Conservation (phyloP, 2,888 invertebrate genomes). For the Eupeodes luniger region DNA sequence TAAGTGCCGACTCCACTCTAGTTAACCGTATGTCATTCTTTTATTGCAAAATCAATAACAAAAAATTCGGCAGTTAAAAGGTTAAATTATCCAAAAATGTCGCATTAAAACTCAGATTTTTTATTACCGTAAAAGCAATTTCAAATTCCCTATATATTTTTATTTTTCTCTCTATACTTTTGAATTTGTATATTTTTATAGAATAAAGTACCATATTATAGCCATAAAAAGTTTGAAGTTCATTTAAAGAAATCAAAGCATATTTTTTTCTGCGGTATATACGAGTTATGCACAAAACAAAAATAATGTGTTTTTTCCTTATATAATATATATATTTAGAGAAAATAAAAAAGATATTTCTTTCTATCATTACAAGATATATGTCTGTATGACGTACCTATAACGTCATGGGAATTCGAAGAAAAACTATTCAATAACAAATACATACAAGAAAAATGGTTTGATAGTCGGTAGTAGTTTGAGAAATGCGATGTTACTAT, state of each 20-base stretch:
- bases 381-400: not conserved
- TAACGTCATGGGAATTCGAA: not conserved
- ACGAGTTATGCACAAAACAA: not conserved
- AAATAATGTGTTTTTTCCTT: slow-evolving; percentile 1
- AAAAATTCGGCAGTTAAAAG: slow-evolving; percentile 31
- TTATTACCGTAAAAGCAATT: slow-evolving; percentile 43
- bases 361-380: not conserved
- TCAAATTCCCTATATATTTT: not conserved
- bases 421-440: not conserved
- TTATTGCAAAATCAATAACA: slow-evolving; percentile 45
- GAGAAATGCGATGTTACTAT: too few relatives aligned
- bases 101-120: slow-evolving; percentile 31
- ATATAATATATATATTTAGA: not conserved
- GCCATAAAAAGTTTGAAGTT: not conserved
- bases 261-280: not conserved
- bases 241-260: slow-evolving; percentile 12
- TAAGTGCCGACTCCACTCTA: slow-evolving; percentile 13
- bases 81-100: slow-evolving; percentile 39
- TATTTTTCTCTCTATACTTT: not conserved
- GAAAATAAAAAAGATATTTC: not conserved
- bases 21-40: slow-evolving; percentile 46
- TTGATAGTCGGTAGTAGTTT: not conserved
- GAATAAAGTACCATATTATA: not conserved
- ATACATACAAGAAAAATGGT: not conserved
- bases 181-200: not conserved